Evolutionary conservation across 2,797 vertebrate species (phyloP).

Genomic region (Enteromius unitaeniatus): DNA sequence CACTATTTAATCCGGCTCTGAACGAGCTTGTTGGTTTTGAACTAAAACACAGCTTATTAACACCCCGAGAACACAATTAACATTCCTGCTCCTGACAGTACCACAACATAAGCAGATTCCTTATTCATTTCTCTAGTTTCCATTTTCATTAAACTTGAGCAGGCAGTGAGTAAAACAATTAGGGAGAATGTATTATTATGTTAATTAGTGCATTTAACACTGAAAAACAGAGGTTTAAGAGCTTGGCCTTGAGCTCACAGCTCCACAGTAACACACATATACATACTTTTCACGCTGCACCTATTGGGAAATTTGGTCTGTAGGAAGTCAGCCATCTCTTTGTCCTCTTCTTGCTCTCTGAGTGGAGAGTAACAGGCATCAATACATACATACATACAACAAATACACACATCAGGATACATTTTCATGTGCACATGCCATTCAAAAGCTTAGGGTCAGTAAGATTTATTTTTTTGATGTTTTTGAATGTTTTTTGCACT

Average conservation of each 20-base stretch:
- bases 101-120: neutral
- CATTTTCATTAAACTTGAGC: slow-evolving; percentile 15
- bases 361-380: slow-evolving; percentile 59
- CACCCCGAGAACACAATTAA: slow-evolving; percentile 10
- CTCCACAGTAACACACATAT: neutral
- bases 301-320: slow-evolving; percentile 81
- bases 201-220: neutral
- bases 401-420: neutral
- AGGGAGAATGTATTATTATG: neutral
- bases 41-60: slow-evolving; percentile 1
- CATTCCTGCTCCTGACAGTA: neutral
- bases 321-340: slow-evolving; percentile 88
- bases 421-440: neutral
- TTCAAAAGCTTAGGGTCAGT: neutral
- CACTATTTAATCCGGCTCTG: neutral
- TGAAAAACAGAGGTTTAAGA: neutral
- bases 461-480: neutral
- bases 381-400: too few species aligned
- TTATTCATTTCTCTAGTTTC: neutral
- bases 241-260: neutral
- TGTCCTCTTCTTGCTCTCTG: slow-evolving; percentile 90
- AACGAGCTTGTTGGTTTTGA: neutral
- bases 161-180: slow-evolving; percentile 8
- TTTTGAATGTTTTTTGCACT: neutral
- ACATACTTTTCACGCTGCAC: slow-evolving; percentile 75